Base-by-base conservation (phyloP, 2,888 invertebrate genomes). In the Scaptodrosophila latifasciaeformis region DNA sequence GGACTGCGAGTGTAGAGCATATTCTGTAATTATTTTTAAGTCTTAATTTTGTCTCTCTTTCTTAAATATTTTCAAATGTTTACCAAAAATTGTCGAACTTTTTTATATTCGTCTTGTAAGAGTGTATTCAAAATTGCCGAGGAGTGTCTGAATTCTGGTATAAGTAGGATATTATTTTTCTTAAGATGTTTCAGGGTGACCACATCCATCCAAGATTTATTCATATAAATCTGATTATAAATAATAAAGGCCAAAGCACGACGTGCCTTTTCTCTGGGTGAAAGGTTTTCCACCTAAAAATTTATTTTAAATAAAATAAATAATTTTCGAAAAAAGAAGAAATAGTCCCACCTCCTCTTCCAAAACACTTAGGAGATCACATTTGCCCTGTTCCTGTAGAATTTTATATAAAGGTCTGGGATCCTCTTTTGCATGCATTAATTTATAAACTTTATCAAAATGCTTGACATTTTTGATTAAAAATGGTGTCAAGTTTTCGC, bases 1-100 rank as follows among this genome's bases (percentile, higher is more conserved):
- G 85, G 86, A 66, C 75, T 72, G 1, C 85, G 80, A 0, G 82
- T 70, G 62, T 85, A 82, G 2, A 86, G 42, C 83, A 86, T 86
- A 85, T 83, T 84, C 85, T 85, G 15, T 1, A 0, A 13, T 13
- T 2, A n/a, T 0, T 4, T 1, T 1, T 2, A 19, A 15, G 10
- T 1, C 0, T 4, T 1, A n/a, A 2, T 31, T 46, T 12, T 0
- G 12, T 7, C 37, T 2, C 4, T 24, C 2, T 21, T 18, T 35
- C 17, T 24, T 29, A 6, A 6, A 19, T 2, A 18, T 21, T 4
- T 3, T 17, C 13, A n/a, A 2, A 15, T 39, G 47, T 60, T 45
- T 30, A 85, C 85, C 70, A 84, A 59, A 51, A 84, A 82, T 42
- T 81, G 82, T 5, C 59, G 61, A 1, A 84, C 61, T 4, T 79